Evolutionary conservation across 2,888 invertebrate genomes (phyloP).

Genomic region (Ischnus inquisitorius): DNA sequence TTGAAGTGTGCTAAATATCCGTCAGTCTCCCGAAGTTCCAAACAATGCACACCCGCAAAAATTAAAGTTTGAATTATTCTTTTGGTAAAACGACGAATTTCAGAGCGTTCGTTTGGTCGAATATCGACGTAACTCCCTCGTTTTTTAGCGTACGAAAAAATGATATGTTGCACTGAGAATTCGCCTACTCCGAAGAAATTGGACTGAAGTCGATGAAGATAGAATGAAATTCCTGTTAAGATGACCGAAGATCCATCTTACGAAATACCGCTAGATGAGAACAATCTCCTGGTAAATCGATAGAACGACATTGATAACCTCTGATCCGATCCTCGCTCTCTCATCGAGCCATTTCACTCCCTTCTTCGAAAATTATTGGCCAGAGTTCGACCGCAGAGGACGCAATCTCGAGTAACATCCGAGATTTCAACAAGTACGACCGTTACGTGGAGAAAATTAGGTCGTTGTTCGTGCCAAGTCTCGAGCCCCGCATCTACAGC

Average conservation of each 20-base stretch:
- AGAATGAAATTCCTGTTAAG: constrained; percentile 23
- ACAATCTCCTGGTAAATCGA: constrained; percentile 40
- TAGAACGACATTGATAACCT: constrained; percentile 35
- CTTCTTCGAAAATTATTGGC: constrained; percentile 13
- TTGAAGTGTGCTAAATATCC: too few relatives aligned
- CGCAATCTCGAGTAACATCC: constrained; percentile 1
- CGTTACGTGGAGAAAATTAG: constrained; percentile 75
- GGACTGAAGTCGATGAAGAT: constrained; percentile 18
- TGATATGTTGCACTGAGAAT: constrained; percentile 27
- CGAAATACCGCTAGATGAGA: not conserved
- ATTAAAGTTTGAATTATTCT: too few relatives aligned
- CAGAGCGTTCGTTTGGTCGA: constrained; percentile 36
- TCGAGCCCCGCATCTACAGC: constrained; percentile 75
- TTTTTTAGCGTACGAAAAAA: constrained; percentile 21
- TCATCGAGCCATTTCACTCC: not conserved
- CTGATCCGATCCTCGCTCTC: not conserved
- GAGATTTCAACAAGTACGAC: constrained; percentile 70
- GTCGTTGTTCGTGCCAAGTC: constrained; percentile 74
- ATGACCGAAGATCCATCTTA: constrained; percentile 49
- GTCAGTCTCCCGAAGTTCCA: too few relatives aligned
- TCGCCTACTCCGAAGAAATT: constrained; percentile 49
- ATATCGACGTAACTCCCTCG: not conserved
- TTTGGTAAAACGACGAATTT: not conserved
- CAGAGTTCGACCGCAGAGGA: constrained; percentile 23
- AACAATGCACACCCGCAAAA: too few relatives aligned